phyloP scores from a whole-genome alignment of 2,113 vertebrate species.

The Nerophis ophidion region DNA sequence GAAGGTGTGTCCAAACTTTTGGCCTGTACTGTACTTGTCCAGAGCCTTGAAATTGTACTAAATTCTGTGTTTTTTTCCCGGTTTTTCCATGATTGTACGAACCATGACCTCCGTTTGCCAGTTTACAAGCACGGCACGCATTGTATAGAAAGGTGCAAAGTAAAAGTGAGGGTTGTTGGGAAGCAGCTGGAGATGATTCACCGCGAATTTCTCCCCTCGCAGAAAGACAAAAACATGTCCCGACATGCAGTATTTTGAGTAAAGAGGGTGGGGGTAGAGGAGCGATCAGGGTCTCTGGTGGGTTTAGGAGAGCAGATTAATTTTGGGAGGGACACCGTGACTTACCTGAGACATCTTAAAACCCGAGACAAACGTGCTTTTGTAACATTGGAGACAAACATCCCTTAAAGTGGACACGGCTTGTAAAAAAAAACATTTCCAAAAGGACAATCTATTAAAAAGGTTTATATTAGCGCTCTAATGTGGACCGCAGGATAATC shows the following conservation, averaged over 20 bases:
- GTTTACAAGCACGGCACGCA: no score
- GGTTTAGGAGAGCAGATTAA: not conserved
- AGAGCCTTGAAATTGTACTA: no score
- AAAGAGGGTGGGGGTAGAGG: not conserved
- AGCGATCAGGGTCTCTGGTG: slow-evolving; percentile 13
- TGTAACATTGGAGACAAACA: slow-evolving; percentile 3
- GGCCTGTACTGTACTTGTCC: no score
- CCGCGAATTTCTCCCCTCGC: slow-evolving; percentile 42
- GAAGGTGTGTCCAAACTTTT: no score
- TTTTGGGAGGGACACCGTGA: not conserved
- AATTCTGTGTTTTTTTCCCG: no score
- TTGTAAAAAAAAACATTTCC: slow-evolving; percentile 27
- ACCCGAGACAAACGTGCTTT: slow-evolving; percentile 6
- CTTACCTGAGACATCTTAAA: not conserved
- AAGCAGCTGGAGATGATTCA: slow-evolving; percentile 51
- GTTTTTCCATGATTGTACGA: no score
- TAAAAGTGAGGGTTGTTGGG: not conserved
- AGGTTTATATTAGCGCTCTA: no score
- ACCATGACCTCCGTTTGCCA: no score
- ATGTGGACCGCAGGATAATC: no score
- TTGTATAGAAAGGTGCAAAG: not conserved
- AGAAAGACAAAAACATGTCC: slow-evolving; percentile 50
- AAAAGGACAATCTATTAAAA: slow-evolving; percentile 3
- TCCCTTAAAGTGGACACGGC: slow-evolving; percentile 14
- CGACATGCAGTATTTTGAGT: slow-evolving; percentile 37